Percentiles rank a stretch among this genome's conserved stretches.
Conservation (phyloP, 2,113 vertebrate species). For the Pygoscelis adeliae region DNA sequence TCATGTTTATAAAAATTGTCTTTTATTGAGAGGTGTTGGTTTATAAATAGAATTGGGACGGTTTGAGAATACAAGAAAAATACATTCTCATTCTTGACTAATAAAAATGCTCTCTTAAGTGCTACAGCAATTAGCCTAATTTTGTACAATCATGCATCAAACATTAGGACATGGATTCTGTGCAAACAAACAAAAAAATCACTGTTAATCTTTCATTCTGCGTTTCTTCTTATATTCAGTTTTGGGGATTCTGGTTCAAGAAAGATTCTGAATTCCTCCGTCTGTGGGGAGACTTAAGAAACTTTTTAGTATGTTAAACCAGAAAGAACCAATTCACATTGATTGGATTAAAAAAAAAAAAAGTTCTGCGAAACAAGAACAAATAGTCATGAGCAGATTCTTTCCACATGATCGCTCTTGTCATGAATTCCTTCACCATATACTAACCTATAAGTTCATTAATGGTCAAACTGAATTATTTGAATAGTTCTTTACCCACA, state of each 20-base stretch:
- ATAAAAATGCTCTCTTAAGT: not conserved
- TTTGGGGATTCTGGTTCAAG: not conserved
- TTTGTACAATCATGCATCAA: not conserved
- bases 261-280: not conserved
- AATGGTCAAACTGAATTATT: conserved; percentile 32
- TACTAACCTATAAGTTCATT: conserved; percentile 36
- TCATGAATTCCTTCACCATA: conserved; percentile 1
- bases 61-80: not conserved
- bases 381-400: not conserved
- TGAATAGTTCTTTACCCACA: conserved; percentile 13
- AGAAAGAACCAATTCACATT: not conserved
- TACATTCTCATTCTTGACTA: not conserved
- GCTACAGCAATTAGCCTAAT: not conserved
- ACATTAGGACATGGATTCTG: not conserved
- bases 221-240: not conserved
- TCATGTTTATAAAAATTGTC: not conserved
- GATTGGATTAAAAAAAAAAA: not conserved
- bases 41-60: not conserved
- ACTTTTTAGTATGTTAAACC: not conserved
- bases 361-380: not conserved
- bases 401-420: conserved; percentile 39
- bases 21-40: not conserved
- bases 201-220: not conserved
- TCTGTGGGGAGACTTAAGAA: not conserved
- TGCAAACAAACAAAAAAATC: not conserved